Evolutionary conservation across 2,113 vertebrate genomes (phyloP).

Genomic region (Myrmophylax atrothorax): DNA sequence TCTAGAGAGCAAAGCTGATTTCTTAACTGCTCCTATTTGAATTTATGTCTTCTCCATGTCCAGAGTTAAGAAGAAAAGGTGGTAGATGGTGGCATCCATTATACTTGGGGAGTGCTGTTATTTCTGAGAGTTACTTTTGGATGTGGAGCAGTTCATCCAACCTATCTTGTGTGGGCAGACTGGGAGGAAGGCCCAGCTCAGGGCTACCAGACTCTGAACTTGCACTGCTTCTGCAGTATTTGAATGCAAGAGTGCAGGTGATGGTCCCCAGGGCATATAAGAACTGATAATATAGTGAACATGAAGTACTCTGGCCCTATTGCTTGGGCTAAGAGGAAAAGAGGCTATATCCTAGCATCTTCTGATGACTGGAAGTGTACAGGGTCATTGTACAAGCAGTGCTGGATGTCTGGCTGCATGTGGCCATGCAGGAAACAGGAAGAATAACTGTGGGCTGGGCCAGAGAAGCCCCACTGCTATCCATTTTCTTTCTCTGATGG

Average conservation of each 20-base stretch:
- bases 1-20: background rate
- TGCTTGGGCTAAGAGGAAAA: background rate
- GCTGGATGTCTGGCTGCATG: background rate
- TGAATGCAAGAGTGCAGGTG: background rate
- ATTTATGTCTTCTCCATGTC: background rate
- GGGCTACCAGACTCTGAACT: background rate
- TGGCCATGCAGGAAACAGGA: background rate
- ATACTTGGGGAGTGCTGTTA: background rate
- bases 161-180: background rate
- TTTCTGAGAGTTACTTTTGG: background rate
- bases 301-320: background rate
- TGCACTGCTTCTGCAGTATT: background rate
- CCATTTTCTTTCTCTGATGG: background rate
- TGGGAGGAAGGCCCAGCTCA: background rate
- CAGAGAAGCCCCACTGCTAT: background rate
- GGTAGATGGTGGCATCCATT: background rate
- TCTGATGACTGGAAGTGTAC: background rate
- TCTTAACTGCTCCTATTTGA: background rate
- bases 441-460: background rate
- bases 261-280: background rate
- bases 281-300: no score
- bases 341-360: background rate
- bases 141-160: background rate
- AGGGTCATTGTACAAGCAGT: accelerated
- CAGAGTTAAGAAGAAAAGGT: background rate